phyloP scores from a whole-genome alignment of 2,888 invertebrate genomes.

The Limulus polyphemus region DNA sequence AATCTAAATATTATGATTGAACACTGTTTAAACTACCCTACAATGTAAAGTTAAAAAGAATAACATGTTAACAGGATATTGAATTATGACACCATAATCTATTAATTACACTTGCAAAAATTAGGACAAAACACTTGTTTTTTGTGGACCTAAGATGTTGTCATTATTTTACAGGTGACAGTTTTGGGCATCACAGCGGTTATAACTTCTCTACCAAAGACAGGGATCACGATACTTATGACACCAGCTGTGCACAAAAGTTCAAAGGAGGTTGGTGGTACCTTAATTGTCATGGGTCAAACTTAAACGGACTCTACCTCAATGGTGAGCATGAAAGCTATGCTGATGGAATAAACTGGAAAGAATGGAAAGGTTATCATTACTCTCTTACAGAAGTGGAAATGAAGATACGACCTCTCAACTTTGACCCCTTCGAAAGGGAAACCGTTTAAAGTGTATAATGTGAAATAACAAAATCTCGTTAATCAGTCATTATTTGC shows the following conservation, averaged over 20 bases:
- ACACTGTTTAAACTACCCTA: too few relatives aligned
- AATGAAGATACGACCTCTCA: conserved; percentile 24
- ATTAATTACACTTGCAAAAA: too few relatives aligned
- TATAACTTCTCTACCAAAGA: conserved; percentile 56
- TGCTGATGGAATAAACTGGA: conserved; percentile 29
- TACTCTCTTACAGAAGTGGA: conserved; percentile 26
- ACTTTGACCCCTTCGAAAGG: too few relatives aligned
- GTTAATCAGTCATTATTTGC: too few relatives aligned
- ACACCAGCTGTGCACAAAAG: conserved; percentile 13
- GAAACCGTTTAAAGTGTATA: too few relatives aligned
- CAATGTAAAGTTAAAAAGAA: too few relatives aligned
- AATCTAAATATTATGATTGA: too few relatives aligned
- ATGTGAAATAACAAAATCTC: too few relatives aligned
- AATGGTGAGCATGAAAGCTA: conserved; percentile 21
- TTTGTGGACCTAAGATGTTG: conserved; percentile 47
- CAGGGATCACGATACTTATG: conserved; percentile 49
- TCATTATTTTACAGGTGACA: conserved; percentile 44
- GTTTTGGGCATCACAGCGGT: conserved; percentile 54
- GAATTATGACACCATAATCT: too few relatives aligned
- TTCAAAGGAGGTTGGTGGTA: conserved; percentile 29
- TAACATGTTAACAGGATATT: too few relatives aligned
- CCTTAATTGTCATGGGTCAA: conserved; percentile 23
- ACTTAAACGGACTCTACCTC: conserved; percentile 27
- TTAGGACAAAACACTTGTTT: too few relatives aligned
- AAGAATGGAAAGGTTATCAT: conserved; percentile 25